Evolutionary conservation across 2,113 vertebrate species (phyloP).

Genomic region (Platysternon megacephalum): DNA sequence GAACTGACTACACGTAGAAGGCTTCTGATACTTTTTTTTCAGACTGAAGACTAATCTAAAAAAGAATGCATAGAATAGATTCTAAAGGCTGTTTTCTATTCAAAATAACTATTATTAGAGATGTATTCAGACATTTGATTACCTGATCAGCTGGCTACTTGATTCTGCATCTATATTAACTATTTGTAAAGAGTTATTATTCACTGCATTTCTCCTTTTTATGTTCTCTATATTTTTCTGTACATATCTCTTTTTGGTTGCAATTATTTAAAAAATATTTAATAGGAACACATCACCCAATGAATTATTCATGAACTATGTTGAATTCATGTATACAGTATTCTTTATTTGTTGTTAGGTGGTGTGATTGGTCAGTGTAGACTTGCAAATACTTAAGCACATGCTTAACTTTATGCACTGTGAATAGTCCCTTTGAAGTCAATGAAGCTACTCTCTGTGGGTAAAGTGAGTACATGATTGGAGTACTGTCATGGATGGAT

Average conservation of each 20-base stretch:
- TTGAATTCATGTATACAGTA: neutral
- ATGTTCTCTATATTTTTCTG: neutral
- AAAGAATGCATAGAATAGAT: neutral
- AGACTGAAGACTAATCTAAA: neutral
- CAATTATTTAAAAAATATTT: neutral
- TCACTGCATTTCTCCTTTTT: neutral
- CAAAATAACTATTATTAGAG: neutral
- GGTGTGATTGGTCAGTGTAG: neutral
- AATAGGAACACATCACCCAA: neutral
- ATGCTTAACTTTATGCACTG: neutral
- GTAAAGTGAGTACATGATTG: neutral
- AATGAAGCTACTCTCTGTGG: neutral
- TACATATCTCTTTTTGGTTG: neutral
- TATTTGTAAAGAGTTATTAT: neutral
- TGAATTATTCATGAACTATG: neutral
- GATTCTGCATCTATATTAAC: neutral
- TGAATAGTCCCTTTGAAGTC: neutral
- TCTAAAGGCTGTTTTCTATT: neutral
- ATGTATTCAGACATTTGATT: neutral
- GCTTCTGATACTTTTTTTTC: neutral
- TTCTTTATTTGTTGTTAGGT: neutral
- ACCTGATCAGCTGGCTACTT: neutral
- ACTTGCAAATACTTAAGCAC: neutral
- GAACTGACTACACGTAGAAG: neutral
- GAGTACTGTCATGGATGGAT: too few relatives aligned